Evolutionary conservation across 2,797 vertebrate species (phyloP).

Genomic region (Chiropotes sagulatus): DNA sequence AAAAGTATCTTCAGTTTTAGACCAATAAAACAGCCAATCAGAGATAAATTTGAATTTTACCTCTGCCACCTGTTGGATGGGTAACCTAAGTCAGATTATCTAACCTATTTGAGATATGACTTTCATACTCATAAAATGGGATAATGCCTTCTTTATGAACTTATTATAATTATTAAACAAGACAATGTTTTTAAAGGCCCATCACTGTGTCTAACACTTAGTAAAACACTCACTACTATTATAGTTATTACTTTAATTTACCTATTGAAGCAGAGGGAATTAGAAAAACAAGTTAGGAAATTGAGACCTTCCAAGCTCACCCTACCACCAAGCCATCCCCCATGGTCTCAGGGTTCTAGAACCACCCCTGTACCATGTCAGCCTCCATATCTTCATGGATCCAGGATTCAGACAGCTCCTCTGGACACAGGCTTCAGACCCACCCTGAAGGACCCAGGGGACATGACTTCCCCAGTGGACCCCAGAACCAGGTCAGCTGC

Average conservation of each 20-base stretch:
- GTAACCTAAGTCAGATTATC: background rate
- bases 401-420: background rate
- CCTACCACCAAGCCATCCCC: background rate
- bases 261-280: background rate
- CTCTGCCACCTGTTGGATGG: constrained; percentile 22
- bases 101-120: background rate
- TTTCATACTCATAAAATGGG: background rate
- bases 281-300: background rate
- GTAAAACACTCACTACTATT: background rate
- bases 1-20: constrained; percentile 22
- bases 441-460: background rate
- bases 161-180: background rate
- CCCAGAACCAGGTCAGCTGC: background rate
- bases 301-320: background rate
- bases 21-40: background rate
- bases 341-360: too few species aligned
- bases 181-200: background rate
- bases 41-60: constrained; percentile 41
- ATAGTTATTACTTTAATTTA: background rate
- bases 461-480: background rate
- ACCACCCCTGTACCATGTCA: too few species aligned
- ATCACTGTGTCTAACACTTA: background rate
- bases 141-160: background rate
- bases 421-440: background rate
- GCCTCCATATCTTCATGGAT: background rate